These are phyloP conservation scores for Drosophila sproati DNA, from an alignment of 1,140 invertebrate genomes.

Conservation along the genomic window DNA sequence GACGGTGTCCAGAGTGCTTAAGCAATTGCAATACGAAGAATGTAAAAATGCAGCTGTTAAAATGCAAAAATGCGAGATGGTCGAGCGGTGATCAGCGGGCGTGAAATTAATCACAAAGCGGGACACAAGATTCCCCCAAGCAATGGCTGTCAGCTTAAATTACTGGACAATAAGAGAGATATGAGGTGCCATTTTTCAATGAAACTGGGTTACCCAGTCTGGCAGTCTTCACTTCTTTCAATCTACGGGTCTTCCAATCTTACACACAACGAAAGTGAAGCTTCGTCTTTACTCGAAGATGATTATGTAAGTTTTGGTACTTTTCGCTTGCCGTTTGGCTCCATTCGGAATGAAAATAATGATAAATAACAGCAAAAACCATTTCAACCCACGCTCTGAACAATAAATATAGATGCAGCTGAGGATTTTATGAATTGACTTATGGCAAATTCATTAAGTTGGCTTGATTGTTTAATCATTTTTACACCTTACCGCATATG, in stretches of 20 bases:
- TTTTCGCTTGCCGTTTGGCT: constrained; percentile 42
- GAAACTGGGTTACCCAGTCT: constrained; percentile 77
- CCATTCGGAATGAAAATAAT: constrained; percentile 18
- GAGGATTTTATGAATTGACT: constrained; percentile 57
- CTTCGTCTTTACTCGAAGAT: constrained; percentile 46
- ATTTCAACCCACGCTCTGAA: constrained; percentile 61
- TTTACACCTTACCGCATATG: constrained; percentile 62
- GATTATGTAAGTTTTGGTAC: constrained; percentile 64
- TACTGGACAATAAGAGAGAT: constrained; percentile 55
- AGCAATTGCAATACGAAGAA: constrained; percentile 59
- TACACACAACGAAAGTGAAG: constrained; percentile 62
- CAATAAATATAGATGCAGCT: constrained; percentile 56
- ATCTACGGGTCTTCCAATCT: constrained; percentile 22
- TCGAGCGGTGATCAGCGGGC: constrained; percentile 57
- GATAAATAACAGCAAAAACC: constrained; percentile 40
- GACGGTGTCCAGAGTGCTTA: constrained; percentile 47
- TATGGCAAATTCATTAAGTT: constrained; percentile 76
- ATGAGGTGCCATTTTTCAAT: constrained; percentile 66
- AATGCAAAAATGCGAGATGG: constrained; percentile 18
- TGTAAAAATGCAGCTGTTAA: constrained; percentile 23
- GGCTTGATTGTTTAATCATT: constrained; percentile 73
- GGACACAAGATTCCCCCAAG: constrained; percentile 22
- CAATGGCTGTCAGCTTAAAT: constrained; percentile 65
- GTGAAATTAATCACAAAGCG: constrained; percentile 72
- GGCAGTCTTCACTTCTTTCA: constrained; percentile 1